Conservation (phyloP, 1,140 invertebrate genomes). For the Bombus affinis region DNA sequence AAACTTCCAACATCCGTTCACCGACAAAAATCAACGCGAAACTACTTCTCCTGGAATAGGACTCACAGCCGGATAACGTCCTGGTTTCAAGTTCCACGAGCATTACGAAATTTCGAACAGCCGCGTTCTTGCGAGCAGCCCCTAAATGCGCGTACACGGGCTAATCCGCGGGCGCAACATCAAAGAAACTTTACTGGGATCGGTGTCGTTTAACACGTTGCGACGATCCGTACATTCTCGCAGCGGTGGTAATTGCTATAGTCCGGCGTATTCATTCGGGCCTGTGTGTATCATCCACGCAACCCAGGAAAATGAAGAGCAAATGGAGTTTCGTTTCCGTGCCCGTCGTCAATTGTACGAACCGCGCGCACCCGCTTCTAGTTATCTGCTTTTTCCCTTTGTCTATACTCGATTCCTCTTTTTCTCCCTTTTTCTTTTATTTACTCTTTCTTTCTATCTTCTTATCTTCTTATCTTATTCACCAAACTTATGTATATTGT, state of each 20-base stretch:
- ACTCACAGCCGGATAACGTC: not conserved
- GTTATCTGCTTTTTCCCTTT: constrained; percentile 13
- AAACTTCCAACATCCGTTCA: constrained; percentile 21
- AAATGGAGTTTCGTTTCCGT: constrained; percentile 57
- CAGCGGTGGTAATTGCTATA: constrained; percentile 55
- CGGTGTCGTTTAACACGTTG: constrained; percentile 63
- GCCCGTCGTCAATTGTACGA: constrained; percentile 26
- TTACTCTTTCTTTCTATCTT: not conserved
- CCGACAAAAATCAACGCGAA: constrained; percentile 37
- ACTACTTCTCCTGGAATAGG: constrained; percentile 13
- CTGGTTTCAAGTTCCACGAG: constrained; percentile 1
- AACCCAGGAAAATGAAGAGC: constrained; percentile 21
- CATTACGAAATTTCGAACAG: constrained; percentile 38
- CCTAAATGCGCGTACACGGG: constrained; percentile 16
- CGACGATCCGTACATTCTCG: constrained; percentile 47
- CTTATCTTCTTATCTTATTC: not conserved
- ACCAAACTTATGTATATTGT: not conserved
- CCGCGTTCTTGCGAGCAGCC: constrained; percentile 26
- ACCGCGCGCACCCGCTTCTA: not conserved
- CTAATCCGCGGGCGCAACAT: constrained; percentile 50
- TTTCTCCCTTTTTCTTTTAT: not conserved
- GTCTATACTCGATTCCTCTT: not conserved
- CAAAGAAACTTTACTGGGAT: constrained; percentile 65
- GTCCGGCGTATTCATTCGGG: constrained; percentile 42
- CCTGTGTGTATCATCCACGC: constrained; percentile 36